These are phyloP conservation scores for Drosophila paramelanica DNA, from an alignment of 2,888 invertebrate genomes.

Conservation along the genomic window DNA sequence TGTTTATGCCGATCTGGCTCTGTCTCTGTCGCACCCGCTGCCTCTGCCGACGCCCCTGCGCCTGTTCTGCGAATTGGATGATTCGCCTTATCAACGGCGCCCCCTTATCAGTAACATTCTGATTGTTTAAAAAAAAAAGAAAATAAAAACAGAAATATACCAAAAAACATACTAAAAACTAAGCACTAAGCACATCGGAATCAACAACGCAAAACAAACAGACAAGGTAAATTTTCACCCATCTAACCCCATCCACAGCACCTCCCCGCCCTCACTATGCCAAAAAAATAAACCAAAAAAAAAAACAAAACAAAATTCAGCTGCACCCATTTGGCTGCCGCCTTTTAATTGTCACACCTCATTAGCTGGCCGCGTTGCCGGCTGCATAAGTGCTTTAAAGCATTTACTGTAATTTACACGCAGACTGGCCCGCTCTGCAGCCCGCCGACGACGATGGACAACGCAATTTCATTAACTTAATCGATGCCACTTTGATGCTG, in stretches of 20 bases:
- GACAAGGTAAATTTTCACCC: constrained; percentile 34
- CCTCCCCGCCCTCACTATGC: neutral
- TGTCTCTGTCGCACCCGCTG: neutral
- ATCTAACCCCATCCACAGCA: neutral
- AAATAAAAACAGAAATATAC: constrained; percentile 29
- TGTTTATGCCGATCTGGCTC: constrained; percentile 54
- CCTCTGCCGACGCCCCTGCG: constrained; percentile 12
- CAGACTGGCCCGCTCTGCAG: constrained; percentile 8
- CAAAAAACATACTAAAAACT: constrained; percentile 31
- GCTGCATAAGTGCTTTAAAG: constrained; percentile 66
- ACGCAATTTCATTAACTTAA: constrained; percentile 73
- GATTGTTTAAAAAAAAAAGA: constrained; percentile 50
- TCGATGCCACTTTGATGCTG: constrained; percentile 65
- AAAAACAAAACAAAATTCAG: constrained; percentile 24
- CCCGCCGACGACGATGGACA: constrained; percentile 19
- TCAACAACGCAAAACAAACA: constrained; percentile 14
- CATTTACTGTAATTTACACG: constrained; percentile 72
- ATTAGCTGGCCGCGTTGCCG: constrained; percentile 51
- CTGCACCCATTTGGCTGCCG: constrained; percentile 30
- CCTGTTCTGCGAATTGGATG: constrained; percentile 34
- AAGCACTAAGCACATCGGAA: constrained; percentile 28
- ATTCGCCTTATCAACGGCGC: constrained; percentile 45
- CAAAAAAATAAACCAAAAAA: neutral
- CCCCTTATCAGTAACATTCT: constrained; percentile 57
- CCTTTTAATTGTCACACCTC: constrained; percentile 74